Evolutionary conservation across 2,113 vertebrate species (phyloP).

Genomic region (Hypanus sabinus): DNA sequence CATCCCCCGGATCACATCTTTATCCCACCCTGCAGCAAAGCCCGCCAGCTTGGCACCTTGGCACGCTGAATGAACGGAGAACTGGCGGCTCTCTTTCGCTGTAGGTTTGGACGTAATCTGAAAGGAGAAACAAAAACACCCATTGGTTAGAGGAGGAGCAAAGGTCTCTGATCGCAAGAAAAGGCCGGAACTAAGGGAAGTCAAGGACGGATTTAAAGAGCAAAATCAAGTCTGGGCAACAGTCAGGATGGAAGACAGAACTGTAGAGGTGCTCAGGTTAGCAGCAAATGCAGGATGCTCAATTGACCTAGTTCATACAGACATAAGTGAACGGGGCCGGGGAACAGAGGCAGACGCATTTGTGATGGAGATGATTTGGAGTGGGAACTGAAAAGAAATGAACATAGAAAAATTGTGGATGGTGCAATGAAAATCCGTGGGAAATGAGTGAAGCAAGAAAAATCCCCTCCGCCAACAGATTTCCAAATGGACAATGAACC

Average conservation of each 20-base stretch:
- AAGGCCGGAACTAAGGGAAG: neutral
- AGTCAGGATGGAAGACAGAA: neutral
- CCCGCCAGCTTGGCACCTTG: slow-evolving; percentile 35
- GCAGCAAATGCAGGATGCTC: neutral
- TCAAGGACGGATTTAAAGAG: neutral
- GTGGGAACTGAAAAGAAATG: too few species aligned
- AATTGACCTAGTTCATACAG: neutral
- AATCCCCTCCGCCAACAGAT: too few species aligned
- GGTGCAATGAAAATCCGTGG: neutral
- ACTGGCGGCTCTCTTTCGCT: slow-evolving; percentile 61
- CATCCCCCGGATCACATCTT: slow-evolving; percentile 54
- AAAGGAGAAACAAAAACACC: slow-evolving; percentile 42
- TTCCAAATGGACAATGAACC: too few species aligned
- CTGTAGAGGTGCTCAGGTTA: neutral
- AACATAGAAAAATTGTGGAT: too few species aligned
- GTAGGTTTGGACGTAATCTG: slow-evolving; percentile 74
- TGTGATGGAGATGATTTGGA: neutral
- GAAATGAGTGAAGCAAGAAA: too few species aligned
- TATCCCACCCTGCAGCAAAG: slow-evolving; percentile 50
- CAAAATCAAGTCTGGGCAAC: neutral
- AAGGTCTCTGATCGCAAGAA: neutral
- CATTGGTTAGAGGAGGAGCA: neutral
- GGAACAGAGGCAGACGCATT: neutral
- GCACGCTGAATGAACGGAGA: slow-evolving; percentile 53
- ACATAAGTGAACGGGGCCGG: neutral